A percentile compares a stretch with the other conserved stretches of the same genome.
These are phyloP conservation scores for Yponomeuta sedellus DNA, from an alignment of 2,888 invertebrate genomes.

Conservation along the genomic window DNA sequence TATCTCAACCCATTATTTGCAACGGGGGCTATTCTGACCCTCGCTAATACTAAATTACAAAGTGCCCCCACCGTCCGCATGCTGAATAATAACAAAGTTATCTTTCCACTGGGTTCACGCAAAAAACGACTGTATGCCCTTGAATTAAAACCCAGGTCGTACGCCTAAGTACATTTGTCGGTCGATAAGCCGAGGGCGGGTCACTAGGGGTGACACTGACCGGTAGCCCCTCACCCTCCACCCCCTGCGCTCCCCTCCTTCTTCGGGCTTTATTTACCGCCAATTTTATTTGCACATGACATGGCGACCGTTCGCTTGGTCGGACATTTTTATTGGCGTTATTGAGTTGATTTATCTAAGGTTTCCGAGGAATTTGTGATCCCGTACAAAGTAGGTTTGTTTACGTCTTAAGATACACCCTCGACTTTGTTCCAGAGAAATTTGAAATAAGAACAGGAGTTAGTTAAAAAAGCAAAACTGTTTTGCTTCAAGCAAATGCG, in stretches of 20 bases:
- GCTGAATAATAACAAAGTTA: constrained; percentile 4
- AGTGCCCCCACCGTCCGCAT: constrained; percentile 4
- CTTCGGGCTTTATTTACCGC: constrained; percentile 44
- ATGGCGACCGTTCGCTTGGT: constrained; percentile 37
- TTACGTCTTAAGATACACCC: too few species aligned
- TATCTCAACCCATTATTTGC: constrained; percentile 14
- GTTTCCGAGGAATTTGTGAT: neutral
- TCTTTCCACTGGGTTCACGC: neutral
- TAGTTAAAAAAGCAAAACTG: too few species aligned
- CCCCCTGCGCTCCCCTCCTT: constrained; percentile 5
- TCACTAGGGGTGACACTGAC: constrained; percentile 54
- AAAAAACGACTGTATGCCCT: constrained; percentile 3
- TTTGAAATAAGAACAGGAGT: too few species aligned
- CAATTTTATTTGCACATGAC: constrained; percentile 56
- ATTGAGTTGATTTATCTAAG: constrained; percentile 3
- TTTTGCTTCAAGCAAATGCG: too few species aligned
- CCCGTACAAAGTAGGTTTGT: too few species aligned
- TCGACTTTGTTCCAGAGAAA: too few species aligned
- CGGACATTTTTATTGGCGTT: constrained; percentile 8
- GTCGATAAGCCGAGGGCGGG: constrained; percentile 33
- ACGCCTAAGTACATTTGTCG: neutral
- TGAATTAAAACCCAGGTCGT: neutral
- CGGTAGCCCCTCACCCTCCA: constrained; percentile 43
- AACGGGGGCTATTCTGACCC: constrained; percentile 15
- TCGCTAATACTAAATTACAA: constrained; percentile 12